Conservation (phyloP, 2,797 vertebrate species). For the Chiloscyllium punctatum region DNA sequence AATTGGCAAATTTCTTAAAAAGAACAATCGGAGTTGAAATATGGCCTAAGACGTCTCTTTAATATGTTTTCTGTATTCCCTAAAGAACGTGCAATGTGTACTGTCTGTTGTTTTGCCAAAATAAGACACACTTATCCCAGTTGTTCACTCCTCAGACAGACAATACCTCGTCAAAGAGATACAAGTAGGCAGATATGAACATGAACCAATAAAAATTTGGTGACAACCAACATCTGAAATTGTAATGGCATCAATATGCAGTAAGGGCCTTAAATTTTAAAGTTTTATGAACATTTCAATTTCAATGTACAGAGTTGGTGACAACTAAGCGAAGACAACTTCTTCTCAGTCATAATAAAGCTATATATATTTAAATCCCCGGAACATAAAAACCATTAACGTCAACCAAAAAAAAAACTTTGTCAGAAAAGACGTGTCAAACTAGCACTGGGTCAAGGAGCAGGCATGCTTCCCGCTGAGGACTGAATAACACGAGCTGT, state of each 20-base stretch:
- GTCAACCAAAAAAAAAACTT: neutral
- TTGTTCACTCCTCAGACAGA: neutral
- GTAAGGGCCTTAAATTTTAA: neutral
- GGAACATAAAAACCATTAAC: neutral
- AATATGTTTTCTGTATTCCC: neutral
- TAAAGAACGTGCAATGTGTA: neutral
- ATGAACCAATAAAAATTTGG: neutral
- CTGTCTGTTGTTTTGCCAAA: neutral
- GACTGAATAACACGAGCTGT: neutral
- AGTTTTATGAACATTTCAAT: constrained; percentile 5
- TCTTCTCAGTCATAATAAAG: neutral
- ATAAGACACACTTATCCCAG: neutral
- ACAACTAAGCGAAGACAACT: neutral
- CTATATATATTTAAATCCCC: neutral
- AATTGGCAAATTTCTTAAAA: neutral
- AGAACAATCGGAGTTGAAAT: neutral
- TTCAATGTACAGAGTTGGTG: neutral
- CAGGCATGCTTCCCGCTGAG: neutral
- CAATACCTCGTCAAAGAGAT: neutral
- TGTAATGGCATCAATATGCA: neutral
- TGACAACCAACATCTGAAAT: neutral
- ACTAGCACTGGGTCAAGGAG: neutral
- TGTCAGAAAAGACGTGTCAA: neutral
- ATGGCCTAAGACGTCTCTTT: neutral
- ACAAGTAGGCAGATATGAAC: neutral